Percentiles rank a stretch among this genome's conserved stretches.
Conservation (phyloP, 1,140 invertebrate genomes). For the Hylaeus volcanicus region DNA sequence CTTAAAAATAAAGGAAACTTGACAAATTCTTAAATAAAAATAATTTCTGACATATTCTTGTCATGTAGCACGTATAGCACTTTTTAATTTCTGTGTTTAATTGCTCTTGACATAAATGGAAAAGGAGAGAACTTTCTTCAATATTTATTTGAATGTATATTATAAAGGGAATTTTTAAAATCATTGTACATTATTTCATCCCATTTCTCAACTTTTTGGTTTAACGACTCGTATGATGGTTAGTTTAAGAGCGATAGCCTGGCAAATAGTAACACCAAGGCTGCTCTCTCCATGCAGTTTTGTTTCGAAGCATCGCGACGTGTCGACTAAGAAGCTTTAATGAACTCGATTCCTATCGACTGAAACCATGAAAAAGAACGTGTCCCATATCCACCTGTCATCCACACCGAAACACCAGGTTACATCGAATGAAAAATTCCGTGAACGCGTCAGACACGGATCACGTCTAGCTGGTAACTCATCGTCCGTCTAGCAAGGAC, state of each 20-base stretch:
- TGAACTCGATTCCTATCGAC: slow-evolving; percentile 24
- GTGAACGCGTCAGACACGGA: neutral
- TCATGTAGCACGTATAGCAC: no score
- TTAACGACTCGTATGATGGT: no score
- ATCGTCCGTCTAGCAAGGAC: slow-evolving; percentile 42
- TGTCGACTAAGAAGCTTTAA: slow-evolving; percentile 49
- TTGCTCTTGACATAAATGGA: no score
- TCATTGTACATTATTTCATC: no score
- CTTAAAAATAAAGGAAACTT: no score
- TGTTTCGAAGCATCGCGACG: slow-evolving; percentile 38
- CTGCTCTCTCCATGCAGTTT: slow-evolving; percentile 16
- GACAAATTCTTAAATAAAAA: no score
- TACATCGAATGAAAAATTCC: neutral
- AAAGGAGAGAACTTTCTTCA: no score
- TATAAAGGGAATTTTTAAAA: no score
- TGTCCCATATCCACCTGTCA: slow-evolving; percentile 39
- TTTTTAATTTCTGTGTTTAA: no score
- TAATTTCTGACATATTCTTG: no score
- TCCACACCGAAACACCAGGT: slow-evolving; percentile 16
- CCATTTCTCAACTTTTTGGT: no score
- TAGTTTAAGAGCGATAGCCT: neutral
- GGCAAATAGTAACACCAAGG: slow-evolving; percentile 7
- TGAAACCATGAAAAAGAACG: slow-evolving; percentile 50
- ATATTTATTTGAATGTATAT: no score
- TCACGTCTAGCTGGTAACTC: slow-evolving; percentile 31